Conservation (phyloP, 2,888 invertebrate species). For the Sarcophaga rosellei region DNA sequence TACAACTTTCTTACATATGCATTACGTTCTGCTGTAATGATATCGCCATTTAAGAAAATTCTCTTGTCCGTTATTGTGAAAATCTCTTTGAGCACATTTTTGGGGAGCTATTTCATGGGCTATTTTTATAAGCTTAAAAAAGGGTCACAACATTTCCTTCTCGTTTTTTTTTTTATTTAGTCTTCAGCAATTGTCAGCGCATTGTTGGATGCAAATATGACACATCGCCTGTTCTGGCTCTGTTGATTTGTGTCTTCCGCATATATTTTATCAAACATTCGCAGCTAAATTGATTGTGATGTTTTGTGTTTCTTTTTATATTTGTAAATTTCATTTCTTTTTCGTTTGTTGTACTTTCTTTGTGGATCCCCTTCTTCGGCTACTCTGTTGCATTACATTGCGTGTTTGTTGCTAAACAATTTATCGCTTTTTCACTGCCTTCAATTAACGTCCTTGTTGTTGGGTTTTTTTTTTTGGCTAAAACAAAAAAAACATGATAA, state of each 20-base stretch:
- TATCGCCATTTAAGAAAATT: background rate
- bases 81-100: background rate
- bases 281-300: background rate
- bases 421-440: background rate
- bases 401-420: background rate
- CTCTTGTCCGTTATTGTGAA: background rate
- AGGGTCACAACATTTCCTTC: conserved; percentile 39
- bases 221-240: background rate
- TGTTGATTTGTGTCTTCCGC: conserved; percentile 38
- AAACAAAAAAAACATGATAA: too few species aligned
- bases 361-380: background rate
- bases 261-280: background rate
- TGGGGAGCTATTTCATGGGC: conserved; percentile 37
- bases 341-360: background rate
- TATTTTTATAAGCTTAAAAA: conserved; percentile 53
- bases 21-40: background rate
- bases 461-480: conserved; percentile 35
- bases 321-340: background rate
- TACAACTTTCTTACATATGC: background rate
- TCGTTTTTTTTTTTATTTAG: conserved; percentile 43
- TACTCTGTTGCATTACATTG: background rate
- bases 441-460: conserved; percentile 47
- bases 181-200: conserved; percentile 5
- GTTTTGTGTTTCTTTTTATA: background rate
- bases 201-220: background rate